Conservation (phyloP, 2,888 invertebrate species). For the Leuctra nigra region DNA sequence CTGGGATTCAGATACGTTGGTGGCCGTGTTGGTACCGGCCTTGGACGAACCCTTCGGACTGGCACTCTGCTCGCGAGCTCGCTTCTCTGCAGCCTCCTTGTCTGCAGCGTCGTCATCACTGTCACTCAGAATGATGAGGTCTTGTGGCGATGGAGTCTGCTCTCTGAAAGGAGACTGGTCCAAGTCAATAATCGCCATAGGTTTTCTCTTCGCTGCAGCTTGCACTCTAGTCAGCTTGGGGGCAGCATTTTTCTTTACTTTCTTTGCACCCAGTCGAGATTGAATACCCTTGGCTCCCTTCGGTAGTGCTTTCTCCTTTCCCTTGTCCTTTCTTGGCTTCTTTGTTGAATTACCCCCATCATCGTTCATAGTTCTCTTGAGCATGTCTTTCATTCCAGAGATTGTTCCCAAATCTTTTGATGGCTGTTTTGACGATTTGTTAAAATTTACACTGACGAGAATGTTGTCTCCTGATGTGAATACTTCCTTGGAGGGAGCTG, state of each 20-base stretch:
- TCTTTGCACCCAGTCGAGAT: conserved; percentile 25
- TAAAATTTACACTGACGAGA: conserved; percentile 86
- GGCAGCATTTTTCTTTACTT: conserved; percentile 32
- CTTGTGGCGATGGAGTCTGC: conserved; percentile 69
- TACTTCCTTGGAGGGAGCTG: conserved; percentile 78
- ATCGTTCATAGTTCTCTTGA: conserved; percentile 31
- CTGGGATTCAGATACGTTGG: conserved; percentile 31
- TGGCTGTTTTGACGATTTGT: conserved; percentile 35
- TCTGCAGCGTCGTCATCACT: conserved; percentile 52
- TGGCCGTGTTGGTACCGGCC: conserved; percentile 19
- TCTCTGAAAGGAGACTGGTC: conserved; percentile 81
- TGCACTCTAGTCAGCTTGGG: conserved; percentile 33
- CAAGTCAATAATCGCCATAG: conserved; percentile 78
- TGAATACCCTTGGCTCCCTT: conserved; percentile 27
- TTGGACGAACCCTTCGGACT: conserved; percentile 25
- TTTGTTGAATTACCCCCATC: conserved; percentile 37
- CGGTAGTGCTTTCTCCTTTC: conserved; percentile 35
- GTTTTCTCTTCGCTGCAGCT: conserved; percentile 52
- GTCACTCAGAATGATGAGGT: conserved; percentile 77
- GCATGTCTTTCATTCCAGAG: conserved; percentile 30
- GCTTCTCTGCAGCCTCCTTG: conserved; percentile 21
- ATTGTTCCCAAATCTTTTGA: conserved; percentile 41
- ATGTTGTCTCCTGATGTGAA: conserved; percentile 91
- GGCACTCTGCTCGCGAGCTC: conserved; percentile 19
- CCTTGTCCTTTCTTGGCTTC: conserved; percentile 39